Base-by-base conservation (phyloP, 2,888 invertebrate genomes). In the Idaea biselata region DNA sequence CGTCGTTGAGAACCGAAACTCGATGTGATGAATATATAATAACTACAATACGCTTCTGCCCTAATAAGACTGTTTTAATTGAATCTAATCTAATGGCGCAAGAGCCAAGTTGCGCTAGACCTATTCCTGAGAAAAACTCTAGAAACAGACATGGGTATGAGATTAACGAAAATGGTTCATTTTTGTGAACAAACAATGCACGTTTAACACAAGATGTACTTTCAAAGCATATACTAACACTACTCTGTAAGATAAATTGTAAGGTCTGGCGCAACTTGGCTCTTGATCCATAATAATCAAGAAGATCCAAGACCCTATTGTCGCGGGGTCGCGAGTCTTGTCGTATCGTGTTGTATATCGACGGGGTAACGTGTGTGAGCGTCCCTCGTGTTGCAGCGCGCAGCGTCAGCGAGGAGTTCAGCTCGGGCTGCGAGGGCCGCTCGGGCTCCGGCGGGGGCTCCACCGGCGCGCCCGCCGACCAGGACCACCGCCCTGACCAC, bases 321-420 rank as follows among this genome's bases (percentile, higher is more conserved):
- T 7, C 1, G 32, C 7, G 32, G 4, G 32, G 32, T 1, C 11
- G 32, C 32, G 32, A 8, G 32, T 1, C 32, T 6, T 32, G 44
- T 86, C 55, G 85, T 74, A 79, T 79, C 54, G 44, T 44, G 44
- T 14, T 14, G 44, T 44, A 14, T 14, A 14, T 44, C 44, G 44
- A 44, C 14, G 69, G 65, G 68, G 67, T 44, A 44, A 44, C 44
- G 83, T 83, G 83, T 82, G 84, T 87, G 87, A 88, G 88, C 84
- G 83, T 80, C 78, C 75, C 80, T 80, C 81, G 81, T 89, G 84
- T 88, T 91, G 75, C 94, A 98, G 98, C 98, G 80, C 96, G 98
- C 86, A 98, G 98, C 94, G 97, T 98, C 91, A 98, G 98, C 83
- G 99, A 99, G 93, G 99, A 99, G 91, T 98, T 98, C 93, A 98